Evolutionary conservation across 1,140 invertebrate genomes (phyloP).

Genomic region (Trichomalopsis sarcophagae): DNA sequence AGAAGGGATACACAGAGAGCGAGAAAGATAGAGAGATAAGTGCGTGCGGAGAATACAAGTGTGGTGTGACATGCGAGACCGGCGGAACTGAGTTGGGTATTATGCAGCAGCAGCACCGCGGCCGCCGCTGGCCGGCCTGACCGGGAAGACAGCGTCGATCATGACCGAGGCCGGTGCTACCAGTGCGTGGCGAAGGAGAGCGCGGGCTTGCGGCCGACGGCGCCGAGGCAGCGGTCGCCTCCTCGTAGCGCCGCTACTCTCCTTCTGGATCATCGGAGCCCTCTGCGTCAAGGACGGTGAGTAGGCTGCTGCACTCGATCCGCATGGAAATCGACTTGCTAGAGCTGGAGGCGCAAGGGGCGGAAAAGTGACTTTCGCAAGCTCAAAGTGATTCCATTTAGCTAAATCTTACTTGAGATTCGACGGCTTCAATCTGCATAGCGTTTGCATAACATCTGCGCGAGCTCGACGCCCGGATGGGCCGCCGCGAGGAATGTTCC

Average conservation of each 20-base stretch:
- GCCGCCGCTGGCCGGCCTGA: slow-evolving; percentile 26
- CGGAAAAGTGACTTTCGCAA: slow-evolving; percentile 26
- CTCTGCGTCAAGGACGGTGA: slow-evolving; percentile 73
- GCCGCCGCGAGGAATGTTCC: neutral
- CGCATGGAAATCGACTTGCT: slow-evolving; percentile 43
- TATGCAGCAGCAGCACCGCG: slow-evolving; percentile 28
- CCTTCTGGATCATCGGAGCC: slow-evolving; percentile 70
- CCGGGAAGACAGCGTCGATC: neutral
- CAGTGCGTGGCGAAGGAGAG: neutral
- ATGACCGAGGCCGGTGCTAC: neutral
- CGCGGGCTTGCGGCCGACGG: neutral
- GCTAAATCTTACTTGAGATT: slow-evolving; percentile 36
- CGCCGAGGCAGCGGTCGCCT: slow-evolving; percentile 57
- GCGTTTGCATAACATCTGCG: slow-evolving; percentile 45
- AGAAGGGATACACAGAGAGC: neutral
- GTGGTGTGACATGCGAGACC: neutral
- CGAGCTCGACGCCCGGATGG: neutral
- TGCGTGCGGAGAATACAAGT: neutral
- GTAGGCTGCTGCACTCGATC: slow-evolving; percentile 49
- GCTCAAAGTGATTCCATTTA: slow-evolving; percentile 32
- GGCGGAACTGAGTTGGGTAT: slow-evolving; percentile 48
- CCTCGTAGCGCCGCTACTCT: slow-evolving; percentile 66
- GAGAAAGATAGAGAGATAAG: neutral
- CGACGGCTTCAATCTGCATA: slow-evolving; percentile 42
- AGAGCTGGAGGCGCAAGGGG: neutral